Evolutionary conservation across 2,797 vertebrate species (phyloP), one percentile per base, ranked within the genome.

Genomic region (Clarias pachynema): DNA sequence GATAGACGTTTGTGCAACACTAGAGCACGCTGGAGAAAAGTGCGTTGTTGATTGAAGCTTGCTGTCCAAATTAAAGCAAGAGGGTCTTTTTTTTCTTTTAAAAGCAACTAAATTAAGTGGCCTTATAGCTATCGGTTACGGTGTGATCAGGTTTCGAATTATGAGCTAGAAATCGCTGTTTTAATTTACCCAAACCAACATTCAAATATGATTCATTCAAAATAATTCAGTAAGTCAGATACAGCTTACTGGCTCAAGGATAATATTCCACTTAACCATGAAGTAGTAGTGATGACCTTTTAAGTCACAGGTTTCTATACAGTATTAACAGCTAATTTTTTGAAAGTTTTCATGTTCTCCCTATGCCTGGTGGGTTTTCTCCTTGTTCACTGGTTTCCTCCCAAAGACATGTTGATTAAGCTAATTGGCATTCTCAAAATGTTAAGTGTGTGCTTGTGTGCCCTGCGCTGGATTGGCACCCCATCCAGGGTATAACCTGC

Each of bases 1-100:
- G 86, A 81, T 87, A 68, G 75, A 29, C 29, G 18, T 80, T 82
- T 72, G 15, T 37, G 70, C 40, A 57, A 79, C 44, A 31, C 49
- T 53, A 53, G 49, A 14, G 44, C 78, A 66, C 82, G 74, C 77
- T 31, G 26, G 82, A 81, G 77, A 18, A 49, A 59, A 49, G 69
- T 37, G 59, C 26, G 60, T 37, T 29, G 70, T 18, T 70, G 20
- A 65, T 26, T 78, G 26, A 79, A 69, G 29, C 59, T 49, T 66
- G 75, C 34, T 5, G 15, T 31, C 37, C 31, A 34, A 60, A 81
- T 85, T 66, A 82, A 70, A 56, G 26, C 40, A 20, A 44, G 24
- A n/a, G 37, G 69, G 5, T 40, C 79, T 70, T 44, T 72, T 44
- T 69, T 44, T 20, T 79, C 5, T n/a, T n/a, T 7, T 1, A 26